phyloP scores from a whole-genome alignment of 2,113 vertebrate genomes.

The Anthoscopus minutus region DNA sequence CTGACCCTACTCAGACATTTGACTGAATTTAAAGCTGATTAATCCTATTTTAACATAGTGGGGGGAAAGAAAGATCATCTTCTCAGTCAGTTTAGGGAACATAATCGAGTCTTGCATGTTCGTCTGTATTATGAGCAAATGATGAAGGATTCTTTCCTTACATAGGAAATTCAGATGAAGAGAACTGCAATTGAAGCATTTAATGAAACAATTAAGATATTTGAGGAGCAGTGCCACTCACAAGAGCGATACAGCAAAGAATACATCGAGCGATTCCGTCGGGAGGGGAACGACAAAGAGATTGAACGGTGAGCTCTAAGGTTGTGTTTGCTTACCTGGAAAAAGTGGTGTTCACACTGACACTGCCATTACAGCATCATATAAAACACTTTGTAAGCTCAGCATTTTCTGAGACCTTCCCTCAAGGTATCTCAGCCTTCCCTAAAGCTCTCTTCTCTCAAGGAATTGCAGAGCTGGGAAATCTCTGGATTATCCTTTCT shows the following conservation, averaged over 20 bases:
- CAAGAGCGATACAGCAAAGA: conserved; percentile 90
- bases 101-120: not conserved
- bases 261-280: conserved; percentile 85
- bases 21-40: not conserved
- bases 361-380: not conserved
- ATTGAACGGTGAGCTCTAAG: conserved; percentile 80
- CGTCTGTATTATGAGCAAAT: not conserved
- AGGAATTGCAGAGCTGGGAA: not conserved
- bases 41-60: not conserved
- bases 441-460: not conserved
- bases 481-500: not conserved
- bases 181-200: conserved; percentile 91
- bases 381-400: not conserved
- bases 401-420: not conserved
- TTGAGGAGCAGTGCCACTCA: conserved; percentile 90
- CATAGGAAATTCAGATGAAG: conserved; percentile 96
- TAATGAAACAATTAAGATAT: conserved; percentile 94
- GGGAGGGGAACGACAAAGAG: conserved; percentile 86
- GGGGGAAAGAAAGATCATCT: not conserved
- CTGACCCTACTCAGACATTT: not conserved
- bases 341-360: not conserved
- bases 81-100: not conserved
- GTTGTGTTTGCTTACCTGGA: not conserved
- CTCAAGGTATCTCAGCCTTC: not conserved
- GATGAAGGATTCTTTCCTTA: not conserved